A percentile compares a stretch with the other conserved stretches of the same genome.
These are phyloP conservation scores for Neoniphon sammara DNA, from an alignment of 2,797 vertebrate genomes.

Conservation along the genomic window DNA sequence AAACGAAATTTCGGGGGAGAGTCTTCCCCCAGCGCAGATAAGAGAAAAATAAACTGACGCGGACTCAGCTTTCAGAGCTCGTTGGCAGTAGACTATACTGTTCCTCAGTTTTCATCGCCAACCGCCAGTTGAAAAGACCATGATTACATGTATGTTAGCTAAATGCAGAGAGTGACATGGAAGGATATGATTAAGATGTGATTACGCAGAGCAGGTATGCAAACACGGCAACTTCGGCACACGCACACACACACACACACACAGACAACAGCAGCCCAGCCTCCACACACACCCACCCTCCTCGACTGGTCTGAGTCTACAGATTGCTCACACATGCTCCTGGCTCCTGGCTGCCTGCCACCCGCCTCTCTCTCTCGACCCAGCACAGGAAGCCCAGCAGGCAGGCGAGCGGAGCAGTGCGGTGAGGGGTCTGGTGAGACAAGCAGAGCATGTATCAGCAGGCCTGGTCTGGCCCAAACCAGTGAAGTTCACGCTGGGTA, in stretches of 20 bases:
- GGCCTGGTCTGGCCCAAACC: constrained; percentile 48
- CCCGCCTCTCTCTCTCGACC: constrained; percentile 40
- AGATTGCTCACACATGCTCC: constrained; percentile 78
- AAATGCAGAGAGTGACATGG: constrained; percentile 39
- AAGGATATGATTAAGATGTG: constrained; percentile 64
- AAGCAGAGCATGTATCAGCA: constrained; percentile 49
- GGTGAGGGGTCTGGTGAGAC: constrained; percentile 44
- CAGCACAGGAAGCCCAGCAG: constrained; percentile 67
- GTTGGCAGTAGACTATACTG: constrained; percentile 3
- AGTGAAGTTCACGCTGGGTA: constrained; percentile 49
- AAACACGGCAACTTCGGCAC: constrained; percentile 22
- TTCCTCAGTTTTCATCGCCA: constrained; percentile 35
- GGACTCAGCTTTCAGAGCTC: constrained; percentile 9
- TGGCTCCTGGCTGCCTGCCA: constrained; percentile 65
- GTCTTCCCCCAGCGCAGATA: constrained; percentile 15
- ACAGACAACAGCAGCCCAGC: neutral
- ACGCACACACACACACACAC: constrained; percentile 39
- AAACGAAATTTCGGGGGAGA: constrained; percentile 26
- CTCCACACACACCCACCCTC: constrained; percentile 5
- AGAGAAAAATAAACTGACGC: constrained; percentile 15
- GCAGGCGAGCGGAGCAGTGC: constrained; percentile 43
- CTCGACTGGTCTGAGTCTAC: constrained; percentile 38
- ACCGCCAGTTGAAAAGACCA: neutral
- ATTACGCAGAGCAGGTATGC: constrained; percentile 63
- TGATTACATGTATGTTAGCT: constrained; percentile 44